phyloP scores from a whole-genome alignment of 2,113 vertebrate species.

The Ctenomys sociabilis region DNA sequence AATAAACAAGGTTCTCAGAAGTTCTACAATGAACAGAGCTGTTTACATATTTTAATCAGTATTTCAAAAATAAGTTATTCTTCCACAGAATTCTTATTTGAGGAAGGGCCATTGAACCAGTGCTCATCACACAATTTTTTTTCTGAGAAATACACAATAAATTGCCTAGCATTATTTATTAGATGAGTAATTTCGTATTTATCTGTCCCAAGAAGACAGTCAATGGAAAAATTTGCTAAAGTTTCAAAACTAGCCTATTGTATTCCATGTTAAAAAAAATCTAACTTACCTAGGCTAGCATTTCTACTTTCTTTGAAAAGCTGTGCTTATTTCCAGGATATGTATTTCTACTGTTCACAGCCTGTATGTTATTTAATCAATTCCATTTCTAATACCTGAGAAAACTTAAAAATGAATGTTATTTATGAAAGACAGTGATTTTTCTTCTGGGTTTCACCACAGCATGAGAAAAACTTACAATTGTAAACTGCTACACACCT shows the following conservation, averaged over 20 bases:
- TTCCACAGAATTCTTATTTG: slow-evolving; percentile 43
- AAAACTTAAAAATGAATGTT: slow-evolving; percentile 59
- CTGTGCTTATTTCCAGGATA: slow-evolving; percentile 48
- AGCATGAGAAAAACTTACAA: slow-evolving; percentile 42
- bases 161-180: slow-evolving; percentile 44
- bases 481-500: not conserved
- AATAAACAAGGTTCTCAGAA: slow-evolving; percentile 45
- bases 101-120: slow-evolving; percentile 22
- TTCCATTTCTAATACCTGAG: slow-evolving; percentile 43
- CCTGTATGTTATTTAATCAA: slow-evolving; percentile 50
- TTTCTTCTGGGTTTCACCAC: slow-evolving; percentile 11
- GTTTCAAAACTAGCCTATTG: not conserved
- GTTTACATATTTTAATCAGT: slow-evolving; percentile 48
- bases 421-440: not conserved
- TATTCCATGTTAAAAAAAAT: slow-evolving; percentile 50
- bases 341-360: slow-evolving; percentile 14
- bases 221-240: slow-evolving; percentile 51
- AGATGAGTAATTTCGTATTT: slow-evolving; percentile 23
- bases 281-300: slow-evolving; percentile 10
- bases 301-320: slow-evolving; percentile 46
- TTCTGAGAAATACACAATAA: slow-evolving; percentile 47
- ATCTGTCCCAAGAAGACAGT: slow-evolving; percentile 33
- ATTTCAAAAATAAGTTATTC: slow-evolving; percentile 34
- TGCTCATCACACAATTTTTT: not conserved
- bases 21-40: slow-evolving; percentile 20